Conservation (phyloP, 2,797 vertebrate genomes). For the Staurois parvus region DNA sequence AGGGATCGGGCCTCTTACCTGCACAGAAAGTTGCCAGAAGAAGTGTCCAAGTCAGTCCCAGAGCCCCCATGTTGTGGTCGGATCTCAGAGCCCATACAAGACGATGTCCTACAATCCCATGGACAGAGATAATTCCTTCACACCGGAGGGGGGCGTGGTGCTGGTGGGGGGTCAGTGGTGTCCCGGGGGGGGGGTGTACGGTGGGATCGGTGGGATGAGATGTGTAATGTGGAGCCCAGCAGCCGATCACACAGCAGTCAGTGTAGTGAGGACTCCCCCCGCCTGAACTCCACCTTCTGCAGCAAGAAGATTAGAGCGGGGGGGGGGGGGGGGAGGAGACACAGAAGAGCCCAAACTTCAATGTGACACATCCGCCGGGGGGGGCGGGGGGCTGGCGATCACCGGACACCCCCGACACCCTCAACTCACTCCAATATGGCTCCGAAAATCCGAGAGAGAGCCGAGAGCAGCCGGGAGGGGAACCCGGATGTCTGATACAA, state of each 20-base stretch:
- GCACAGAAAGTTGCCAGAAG: constrained; percentile 95
- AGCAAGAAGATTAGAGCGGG: constrained; percentile 39
- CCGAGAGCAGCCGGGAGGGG: constrained; percentile 81
- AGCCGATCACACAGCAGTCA: constrained; percentile 56
- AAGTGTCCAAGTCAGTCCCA: constrained; percentile 94
- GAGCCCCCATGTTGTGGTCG: constrained; percentile 88
- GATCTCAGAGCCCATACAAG: constrained; percentile 53
- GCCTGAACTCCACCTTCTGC: constrained; percentile 57
- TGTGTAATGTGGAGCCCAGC: constrained; percentile 37
- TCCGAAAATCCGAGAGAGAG: constrained; percentile 77
- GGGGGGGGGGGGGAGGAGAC: constrained; percentile 34
- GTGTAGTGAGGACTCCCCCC: constrained; percentile 62
- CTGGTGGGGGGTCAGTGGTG: constrained; percentile 59
- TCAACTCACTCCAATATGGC: constrained; percentile 94
- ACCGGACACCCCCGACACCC: constrained; percentile 67
- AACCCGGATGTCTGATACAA: constrained; percentile 95
- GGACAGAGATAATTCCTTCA: constrained; percentile 66
- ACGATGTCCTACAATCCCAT: constrained; percentile 36
- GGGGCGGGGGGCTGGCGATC: neutral
- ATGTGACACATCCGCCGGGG: constrained; percentile 28
- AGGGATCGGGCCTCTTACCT: constrained; percentile 77
- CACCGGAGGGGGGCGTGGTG: constrained; percentile 42
- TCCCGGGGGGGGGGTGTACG: constrained; percentile 62
- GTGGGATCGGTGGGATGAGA: constrained; percentile 56
- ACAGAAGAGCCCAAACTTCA: constrained; percentile 58